Evolutionary conservation across 2,888 invertebrate species (phyloP).

Genomic region (Torymus tubicola): DNA sequence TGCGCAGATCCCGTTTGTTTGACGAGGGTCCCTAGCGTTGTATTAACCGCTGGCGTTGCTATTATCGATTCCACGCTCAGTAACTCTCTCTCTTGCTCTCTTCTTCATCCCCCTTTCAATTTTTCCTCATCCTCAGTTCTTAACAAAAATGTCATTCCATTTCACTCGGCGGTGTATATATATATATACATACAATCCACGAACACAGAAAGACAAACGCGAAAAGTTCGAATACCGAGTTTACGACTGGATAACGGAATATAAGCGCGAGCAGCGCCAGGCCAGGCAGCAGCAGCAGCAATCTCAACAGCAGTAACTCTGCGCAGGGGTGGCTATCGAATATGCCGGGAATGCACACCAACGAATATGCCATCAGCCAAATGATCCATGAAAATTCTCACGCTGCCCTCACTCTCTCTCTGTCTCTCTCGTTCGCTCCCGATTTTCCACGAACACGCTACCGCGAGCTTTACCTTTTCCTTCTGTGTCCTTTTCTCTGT

Average conservation of each 20-base stretch:
- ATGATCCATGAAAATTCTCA: conserved; percentile 71
- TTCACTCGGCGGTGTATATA: neutral
- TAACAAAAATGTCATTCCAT: conserved; percentile 42
- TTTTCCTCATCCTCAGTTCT: neutral
- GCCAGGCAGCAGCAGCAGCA: neutral
- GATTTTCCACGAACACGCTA: too few relatives aligned
- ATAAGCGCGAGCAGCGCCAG: neutral
- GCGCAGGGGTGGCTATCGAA: conserved; percentile 64
- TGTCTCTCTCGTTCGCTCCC: conserved; percentile 32
- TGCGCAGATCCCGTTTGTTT: conserved; percentile 37
- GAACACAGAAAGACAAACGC: neutral
- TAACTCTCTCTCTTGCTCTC: neutral
- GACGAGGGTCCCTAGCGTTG: conserved; percentile 5
- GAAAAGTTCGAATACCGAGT: neutral
- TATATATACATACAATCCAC: too few relatives aligned
- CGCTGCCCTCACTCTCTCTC: conserved; percentile 58
- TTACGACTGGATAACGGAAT: conserved; percentile 44
- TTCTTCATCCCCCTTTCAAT: neutral
- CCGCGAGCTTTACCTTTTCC: conserved; percentile 1
- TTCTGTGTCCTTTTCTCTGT: conserved; percentile 15
- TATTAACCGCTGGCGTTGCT: conserved; percentile 16
- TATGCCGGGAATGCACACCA: conserved; percentile 65
- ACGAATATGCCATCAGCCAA: conserved; percentile 71
- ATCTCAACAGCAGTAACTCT: conserved; percentile 30
- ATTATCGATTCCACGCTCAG: conserved; percentile 27